Evolutionary conservation across 2,113 vertebrate genomes (phyloP), one percentile per base, ranked within the genome.

Genomic region (mouse (Mus musculus)): DNA sequence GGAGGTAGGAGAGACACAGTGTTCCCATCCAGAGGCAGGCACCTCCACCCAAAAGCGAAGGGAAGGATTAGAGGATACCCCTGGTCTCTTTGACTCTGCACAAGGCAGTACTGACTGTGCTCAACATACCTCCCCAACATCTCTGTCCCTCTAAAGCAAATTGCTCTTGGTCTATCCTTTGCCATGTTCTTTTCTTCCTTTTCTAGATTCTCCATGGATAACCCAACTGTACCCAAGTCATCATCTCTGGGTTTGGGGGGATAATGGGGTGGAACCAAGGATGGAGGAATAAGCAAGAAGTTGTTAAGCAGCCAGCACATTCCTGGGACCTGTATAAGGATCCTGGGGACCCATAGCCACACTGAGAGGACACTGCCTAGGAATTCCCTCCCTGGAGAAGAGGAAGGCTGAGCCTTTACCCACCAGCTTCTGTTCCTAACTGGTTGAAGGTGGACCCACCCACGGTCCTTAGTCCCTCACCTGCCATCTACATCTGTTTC

Each of bases 61-160:
- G 11, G 33, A n/a, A 2, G 2, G 46, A 54, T 5, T 46, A 5
- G 52, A 52, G 5, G 4, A 0, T 12, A 2, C 3, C 24, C 17
- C 8, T 33, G 26, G 16, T 20, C 7, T 59, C 63, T 56, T 28
- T 7, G 5, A 17, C 52, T 54, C 63, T 59, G 63, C 46, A 0
- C 39, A 20, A 75, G 42, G 30, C 1, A 20, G 39, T 30, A 39
- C 20, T 26, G 54, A 78, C 0, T 13, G 2, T 56, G 13, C 81
- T 22, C 1, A 14, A 28, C 3, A 54, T 16, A 39, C 19, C n/a
- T 28, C 36, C 46, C 63, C 14, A 20, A 28, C 4, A 5, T 36
- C 49, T 84, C 42, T 76, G 42, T 16, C 1, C 0, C 1, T 30
- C 42, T 30, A 54, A 56, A 61, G 42, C 61, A 20, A 52, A 39